Percentiles rank a stretch among this genome's conserved stretches.
Evolutionary conservation across 2,888 invertebrate species (phyloP).

Genomic region (Galeopsomyia nigrocyanea): DNA sequence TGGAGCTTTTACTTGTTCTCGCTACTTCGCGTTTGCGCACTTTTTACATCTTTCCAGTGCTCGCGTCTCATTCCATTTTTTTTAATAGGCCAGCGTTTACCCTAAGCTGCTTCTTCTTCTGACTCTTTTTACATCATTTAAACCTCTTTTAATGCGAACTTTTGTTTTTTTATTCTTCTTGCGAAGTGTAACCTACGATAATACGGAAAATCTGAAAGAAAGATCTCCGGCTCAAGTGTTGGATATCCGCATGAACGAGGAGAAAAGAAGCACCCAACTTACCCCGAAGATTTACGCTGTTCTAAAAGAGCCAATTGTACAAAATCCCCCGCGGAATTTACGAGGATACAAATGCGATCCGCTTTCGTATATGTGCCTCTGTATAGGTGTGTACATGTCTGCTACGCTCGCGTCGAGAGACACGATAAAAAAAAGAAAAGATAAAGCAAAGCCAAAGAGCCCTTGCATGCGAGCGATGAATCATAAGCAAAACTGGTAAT

Average conservation of each 20-base stretch:
- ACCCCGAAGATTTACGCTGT: constrained; percentile 50
- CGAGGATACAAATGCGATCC: constrained; percentile 34
- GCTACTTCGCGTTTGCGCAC: constrained; percentile 1
- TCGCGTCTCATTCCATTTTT: no score
- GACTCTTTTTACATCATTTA: no score
- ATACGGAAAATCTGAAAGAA: constrained; percentile 18
- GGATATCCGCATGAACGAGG: background rate
- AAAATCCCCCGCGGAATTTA: constrained; percentile 50
- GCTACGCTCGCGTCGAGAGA: background rate
- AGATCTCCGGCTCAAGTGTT: constrained; percentile 4
- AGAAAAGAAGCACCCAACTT: background rate
- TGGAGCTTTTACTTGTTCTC: constrained; percentile 11
- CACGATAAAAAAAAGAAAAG: background rate
- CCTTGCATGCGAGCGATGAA: constrained; percentile 52
- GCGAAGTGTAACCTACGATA: no score
- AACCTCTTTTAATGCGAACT: no score
- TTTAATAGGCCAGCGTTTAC: no score
- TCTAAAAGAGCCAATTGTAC: constrained; percentile 56
- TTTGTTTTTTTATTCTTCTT: no score
- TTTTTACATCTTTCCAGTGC: no score
- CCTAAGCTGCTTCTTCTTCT: no score
- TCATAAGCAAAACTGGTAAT: constrained; percentile 62
- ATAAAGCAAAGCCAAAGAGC: constrained; percentile 9
- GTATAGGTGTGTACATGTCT: background rate
- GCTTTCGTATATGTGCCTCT: background rate